These are phyloP conservation scores for Drosophila phalerata DNA, from an alignment of 2,888 invertebrate genomes.

Conservation along the genomic window DNA sequence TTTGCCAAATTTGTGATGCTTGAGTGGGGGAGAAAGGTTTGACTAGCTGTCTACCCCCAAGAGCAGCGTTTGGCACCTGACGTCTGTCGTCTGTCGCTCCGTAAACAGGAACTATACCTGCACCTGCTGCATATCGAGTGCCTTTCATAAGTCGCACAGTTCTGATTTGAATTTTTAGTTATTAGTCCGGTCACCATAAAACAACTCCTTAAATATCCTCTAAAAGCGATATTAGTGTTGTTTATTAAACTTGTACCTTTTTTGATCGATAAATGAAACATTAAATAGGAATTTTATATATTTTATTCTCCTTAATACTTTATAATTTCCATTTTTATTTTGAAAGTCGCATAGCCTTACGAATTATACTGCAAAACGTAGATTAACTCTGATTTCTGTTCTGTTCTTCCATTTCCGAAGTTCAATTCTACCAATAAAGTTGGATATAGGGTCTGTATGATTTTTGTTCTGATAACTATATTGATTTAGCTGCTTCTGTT, in stretches of 20 bases:
- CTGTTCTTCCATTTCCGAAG: too few species aligned
- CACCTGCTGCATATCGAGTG: slow-evolving; percentile 47
- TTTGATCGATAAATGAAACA: too few species aligned
- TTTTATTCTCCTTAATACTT: too few species aligned
- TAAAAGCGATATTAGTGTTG: not conserved
- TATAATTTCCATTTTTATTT: too few species aligned
- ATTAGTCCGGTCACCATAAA: slow-evolving; percentile 9
- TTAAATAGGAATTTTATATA: too few species aligned
- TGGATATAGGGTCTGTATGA: too few species aligned
- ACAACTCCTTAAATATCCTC: slow-evolving; percentile 37
- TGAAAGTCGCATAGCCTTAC: too few species aligned
- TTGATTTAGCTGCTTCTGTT: not conserved
- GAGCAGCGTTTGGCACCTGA: slow-evolving; percentile 17
- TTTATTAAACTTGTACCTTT: too few species aligned
- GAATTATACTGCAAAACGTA: too few species aligned
- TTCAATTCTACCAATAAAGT: too few species aligned
- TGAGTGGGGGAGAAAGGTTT: not conserved
- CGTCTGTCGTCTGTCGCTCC: slow-evolving; percentile 5
- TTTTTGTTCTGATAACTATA: too few species aligned
- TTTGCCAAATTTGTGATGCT: slow-evolving; percentile 56
- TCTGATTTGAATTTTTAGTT: slow-evolving; percentile 51
- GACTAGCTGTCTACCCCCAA: slow-evolving; percentile 34
- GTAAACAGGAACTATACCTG: slow-evolving; percentile 15
- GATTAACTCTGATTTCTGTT: too few species aligned
- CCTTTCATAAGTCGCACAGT: slow-evolving; percentile 54